Evolutionary conservation across 30 jellyfish, hydroid and myxozoan genomes (phyloP).

Genomic region (Nemopilema nomurai): DNA sequence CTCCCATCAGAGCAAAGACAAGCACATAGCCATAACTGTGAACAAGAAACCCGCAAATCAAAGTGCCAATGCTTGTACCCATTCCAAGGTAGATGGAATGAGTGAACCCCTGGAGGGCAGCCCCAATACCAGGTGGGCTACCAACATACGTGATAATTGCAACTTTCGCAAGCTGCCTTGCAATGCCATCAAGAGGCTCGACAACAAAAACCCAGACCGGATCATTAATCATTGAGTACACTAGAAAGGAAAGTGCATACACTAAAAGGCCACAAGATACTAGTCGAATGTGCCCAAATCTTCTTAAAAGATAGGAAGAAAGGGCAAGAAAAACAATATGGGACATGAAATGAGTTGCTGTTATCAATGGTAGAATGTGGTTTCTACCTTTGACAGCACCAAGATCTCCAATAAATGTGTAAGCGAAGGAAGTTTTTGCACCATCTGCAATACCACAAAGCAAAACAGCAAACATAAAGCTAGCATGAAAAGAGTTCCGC

Average conservation of each 20-base stretch:
- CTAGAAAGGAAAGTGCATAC: slow-evolving; percentile 62
- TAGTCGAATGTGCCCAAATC: slow-evolving; percentile 45
- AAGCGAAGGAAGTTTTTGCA: slow-evolving; percentile 57
- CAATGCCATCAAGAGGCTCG: slow-evolving; percentile 83
- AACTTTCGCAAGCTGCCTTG: slow-evolving; percentile 56
- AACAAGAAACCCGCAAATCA: slow-evolving; percentile 61
- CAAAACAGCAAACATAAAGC: slow-evolving; percentile 68
- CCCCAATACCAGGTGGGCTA: slow-evolving; percentile 86
- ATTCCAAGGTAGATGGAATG: slow-evolving; percentile 87
- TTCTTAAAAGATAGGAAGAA: slow-evolving; percentile 51
- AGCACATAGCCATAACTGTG: slow-evolving; percentile 69
- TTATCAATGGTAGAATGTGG: slow-evolving; percentile 46
- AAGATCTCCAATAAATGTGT: slow-evolving; percentile 68
- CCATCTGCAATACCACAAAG: slow-evolving; percentile 81
- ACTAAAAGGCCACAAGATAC: slow-evolving; percentile 67
- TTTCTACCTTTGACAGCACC: slow-evolving; percentile 36
- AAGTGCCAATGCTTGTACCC: slow-evolving; percentile 80
- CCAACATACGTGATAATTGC: slow-evolving; percentile 86
- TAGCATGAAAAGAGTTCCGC: slow-evolving; percentile 36
- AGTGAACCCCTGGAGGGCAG: slow-evolving; percentile 82
- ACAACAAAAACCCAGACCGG: slow-evolving; percentile 71
- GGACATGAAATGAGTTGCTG: slow-evolving; percentile 75
- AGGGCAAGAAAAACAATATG: slow-evolving; percentile 55
- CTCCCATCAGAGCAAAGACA: slow-evolving; percentile 70
- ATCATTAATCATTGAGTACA: slow-evolving; percentile 59